phyloP scores from a whole-genome alignment of 2,888 invertebrate genomes.

The Brachypterus glaber region DNA sequence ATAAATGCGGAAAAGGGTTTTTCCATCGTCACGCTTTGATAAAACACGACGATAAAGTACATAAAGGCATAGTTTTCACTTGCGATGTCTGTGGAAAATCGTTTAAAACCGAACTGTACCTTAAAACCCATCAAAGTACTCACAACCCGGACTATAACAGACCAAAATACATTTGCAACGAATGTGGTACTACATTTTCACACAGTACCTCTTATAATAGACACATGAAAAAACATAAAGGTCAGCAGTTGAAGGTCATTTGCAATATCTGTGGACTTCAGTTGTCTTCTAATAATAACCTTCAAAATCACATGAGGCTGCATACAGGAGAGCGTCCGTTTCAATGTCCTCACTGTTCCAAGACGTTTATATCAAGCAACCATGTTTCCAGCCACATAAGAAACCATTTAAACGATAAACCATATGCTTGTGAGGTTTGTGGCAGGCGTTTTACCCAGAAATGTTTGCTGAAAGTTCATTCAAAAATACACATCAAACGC shows the following conservation, averaged over 20 bases:
- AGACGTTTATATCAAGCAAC: slow-evolving; percentile 8
- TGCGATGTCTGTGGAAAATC: slow-evolving; percentile 26
- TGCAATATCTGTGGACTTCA: slow-evolving; percentile 14
- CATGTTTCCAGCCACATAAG: slow-evolving; percentile 10
- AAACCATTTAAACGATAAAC: slow-evolving; percentile 16
- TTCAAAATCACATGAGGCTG: slow-evolving; percentile 20
- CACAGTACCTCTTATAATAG: neutral
- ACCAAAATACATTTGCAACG: slow-evolving; percentile 20
- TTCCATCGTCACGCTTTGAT: slow-evolving; percentile 21
- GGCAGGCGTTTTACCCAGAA: slow-evolving; percentile 10
- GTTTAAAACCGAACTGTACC: slow-evolving; percentile 25
- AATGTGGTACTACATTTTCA: slow-evolving; percentile 20
- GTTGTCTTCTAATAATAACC: neutral
- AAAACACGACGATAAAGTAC: slow-evolving; percentile 23
- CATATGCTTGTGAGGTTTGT: slow-evolving; percentile 16
- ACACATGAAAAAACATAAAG: slow-evolving; percentile 5
- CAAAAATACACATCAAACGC: slow-evolving; percentile 9
- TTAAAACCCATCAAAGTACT: slow-evolving; percentile 21
- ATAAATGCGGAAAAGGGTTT: slow-evolving; percentile 25
- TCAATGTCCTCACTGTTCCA: slow-evolving; percentile 20
- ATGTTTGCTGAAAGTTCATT: slow-evolving; percentile 8
- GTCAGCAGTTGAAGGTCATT: slow-evolving; percentile 2
- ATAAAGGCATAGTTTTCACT: slow-evolving; percentile 23
- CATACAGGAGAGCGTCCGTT: slow-evolving; percentile 22
- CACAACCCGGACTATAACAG: slow-evolving; percentile 23